Evolutionary conservation across 2,797 vertebrate species (phyloP).

Genomic region (Parotocinclus haroldoi): DNA sequence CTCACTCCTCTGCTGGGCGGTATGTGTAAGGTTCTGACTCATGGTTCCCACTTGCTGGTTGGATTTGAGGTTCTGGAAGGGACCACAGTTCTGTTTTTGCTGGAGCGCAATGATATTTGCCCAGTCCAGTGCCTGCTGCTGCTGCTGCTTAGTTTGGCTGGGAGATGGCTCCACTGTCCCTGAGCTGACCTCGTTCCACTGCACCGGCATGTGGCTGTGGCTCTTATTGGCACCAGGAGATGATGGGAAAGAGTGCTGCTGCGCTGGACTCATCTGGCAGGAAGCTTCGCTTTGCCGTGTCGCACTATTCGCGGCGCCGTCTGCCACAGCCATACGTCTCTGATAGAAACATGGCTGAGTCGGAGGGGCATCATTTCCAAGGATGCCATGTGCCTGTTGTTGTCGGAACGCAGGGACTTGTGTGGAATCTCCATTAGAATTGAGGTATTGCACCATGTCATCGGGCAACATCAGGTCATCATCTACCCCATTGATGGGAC

Average conservation of each 20-base stretch:
- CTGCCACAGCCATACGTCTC: slow-evolving; percentile 55
- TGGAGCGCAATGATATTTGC: slow-evolving; percentile 74
- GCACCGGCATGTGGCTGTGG: slow-evolving; percentile 71
- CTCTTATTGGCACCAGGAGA: slow-evolving; percentile 47
- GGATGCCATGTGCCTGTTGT: slow-evolving; percentile 59
- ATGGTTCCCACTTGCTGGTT: slow-evolving; percentile 68
- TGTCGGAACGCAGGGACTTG: slow-evolving; percentile 37
- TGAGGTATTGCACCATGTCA: slow-evolving; percentile 77
- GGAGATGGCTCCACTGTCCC: slow-evolving; percentile 66
- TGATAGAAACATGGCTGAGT: slow-evolving; percentile 53
- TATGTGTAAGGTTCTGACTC: slow-evolving; percentile 60
- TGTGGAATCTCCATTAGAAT: slow-evolving; percentile 49
- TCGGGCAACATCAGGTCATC: slow-evolving; percentile 76
- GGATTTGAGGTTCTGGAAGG: slow-evolving; percentile 67
- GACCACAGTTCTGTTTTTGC: slow-evolving; percentile 79
- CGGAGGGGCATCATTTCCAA: slow-evolving; percentile 45
- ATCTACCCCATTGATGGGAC: slow-evolving; percentile 46
- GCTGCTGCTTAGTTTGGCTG: slow-evolving; percentile 57
- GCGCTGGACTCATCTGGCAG: slow-evolving; percentile 62
- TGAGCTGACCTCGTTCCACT: slow-evolving; percentile 80
- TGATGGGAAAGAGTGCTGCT: slow-evolving; percentile 28
- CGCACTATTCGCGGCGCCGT: slow-evolving; percentile 44
- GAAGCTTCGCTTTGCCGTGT: slow-evolving; percentile 49
- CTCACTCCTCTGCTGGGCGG: slow-evolving; percentile 62
- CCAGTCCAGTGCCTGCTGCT: slow-evolving; percentile 50